Conservation (phyloP, 2,113 vertebrate genomes). For the Zapus hudsonius region DNA sequence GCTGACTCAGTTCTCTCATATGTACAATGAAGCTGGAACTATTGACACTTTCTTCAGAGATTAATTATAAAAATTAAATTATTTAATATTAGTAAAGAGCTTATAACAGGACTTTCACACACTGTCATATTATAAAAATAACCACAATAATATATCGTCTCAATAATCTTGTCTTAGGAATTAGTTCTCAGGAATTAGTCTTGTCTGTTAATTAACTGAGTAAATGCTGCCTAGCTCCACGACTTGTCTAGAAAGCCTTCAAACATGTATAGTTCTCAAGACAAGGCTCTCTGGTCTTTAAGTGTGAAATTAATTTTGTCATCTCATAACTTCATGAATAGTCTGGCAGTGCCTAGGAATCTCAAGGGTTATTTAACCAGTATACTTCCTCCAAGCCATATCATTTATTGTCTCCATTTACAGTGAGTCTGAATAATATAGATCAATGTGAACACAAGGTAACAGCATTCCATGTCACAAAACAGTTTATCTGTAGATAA, state of each 20-base stretch:
- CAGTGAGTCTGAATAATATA: slow-evolving; percentile 39
- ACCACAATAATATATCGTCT: neutral
- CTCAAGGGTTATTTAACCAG: neutral
- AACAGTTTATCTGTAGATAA: slow-evolving; percentile 31
- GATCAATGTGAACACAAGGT: slow-evolving; percentile 39
- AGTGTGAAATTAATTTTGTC: neutral
- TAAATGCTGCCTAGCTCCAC: neutral
- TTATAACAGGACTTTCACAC: neutral
- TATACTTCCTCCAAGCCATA: neutral
- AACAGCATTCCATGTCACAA: slow-evolving; percentile 29
- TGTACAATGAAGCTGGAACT: slow-evolving; percentile 23
- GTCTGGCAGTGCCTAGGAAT: neutral
- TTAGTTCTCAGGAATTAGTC: neutral
- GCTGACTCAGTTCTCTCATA: neutral
- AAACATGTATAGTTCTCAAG: slow-evolving; percentile 19
- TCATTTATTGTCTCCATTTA: neutral
- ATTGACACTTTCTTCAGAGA: neutral
- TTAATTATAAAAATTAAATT: slow-evolving; percentile 26
- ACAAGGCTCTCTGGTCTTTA: neutral
- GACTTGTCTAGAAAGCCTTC: neutral
- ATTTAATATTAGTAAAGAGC: neutral
- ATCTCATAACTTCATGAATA: neutral
- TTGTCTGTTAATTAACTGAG: neutral
- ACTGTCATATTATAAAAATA: slow-evolving; percentile 7
- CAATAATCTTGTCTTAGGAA: neutral